Base-by-base conservation (phyloP, 2,888 invertebrate species). In the Entomobrya multifasciata region DNA sequence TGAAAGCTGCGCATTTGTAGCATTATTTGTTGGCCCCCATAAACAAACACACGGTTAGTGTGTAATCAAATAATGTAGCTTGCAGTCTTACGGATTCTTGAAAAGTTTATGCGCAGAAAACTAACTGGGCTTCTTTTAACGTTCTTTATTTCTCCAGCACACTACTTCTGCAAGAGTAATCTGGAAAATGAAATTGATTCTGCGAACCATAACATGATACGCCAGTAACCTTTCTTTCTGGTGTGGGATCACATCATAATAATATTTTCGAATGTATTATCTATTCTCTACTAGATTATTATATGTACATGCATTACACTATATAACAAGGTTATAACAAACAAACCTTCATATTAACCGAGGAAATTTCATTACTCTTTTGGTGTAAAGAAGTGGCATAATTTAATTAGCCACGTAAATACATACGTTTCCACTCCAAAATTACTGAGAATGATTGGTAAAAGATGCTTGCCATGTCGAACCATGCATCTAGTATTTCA, bases 171-270 rank as follows among this genome's bases (percentile, higher is more conserved):
- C 47, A 49, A 55, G 57, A 76, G 60, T 62, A 78, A 78, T 78
- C 44, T 78, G 60, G n/a, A 47, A 78, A 62, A 78, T 60, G 78
- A 78, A 78, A 78, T 78, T 78, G 78, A 78, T 78, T 78, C 60
- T 36, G 44, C 20, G 78, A 78, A 78, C 78, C 62, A 78, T 60
- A 78, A 62, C 36, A 60, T 62, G 47, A 62, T 62, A 44, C 5
- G n/a, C 20, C 1, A 60, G 78, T 62, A 78, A 78, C 78, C 60
- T 47, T 57, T 60, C 17, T 65, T 22, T 27, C 62, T 65, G 25
- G 10, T 25, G 22, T n/a, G 15, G 36, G 30, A n/a, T n/a, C n/a
- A n/a, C 57, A 62, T 27, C 30, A 57, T n/a, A 62, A 62, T 30
- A 62, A 62, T 30, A n/a, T 62, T 62, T 62, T 30, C 2, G 30